phyloP scores from a whole-genome alignment of 2,113 vertebrate species.

The Sebastes schlegelii region DNA sequence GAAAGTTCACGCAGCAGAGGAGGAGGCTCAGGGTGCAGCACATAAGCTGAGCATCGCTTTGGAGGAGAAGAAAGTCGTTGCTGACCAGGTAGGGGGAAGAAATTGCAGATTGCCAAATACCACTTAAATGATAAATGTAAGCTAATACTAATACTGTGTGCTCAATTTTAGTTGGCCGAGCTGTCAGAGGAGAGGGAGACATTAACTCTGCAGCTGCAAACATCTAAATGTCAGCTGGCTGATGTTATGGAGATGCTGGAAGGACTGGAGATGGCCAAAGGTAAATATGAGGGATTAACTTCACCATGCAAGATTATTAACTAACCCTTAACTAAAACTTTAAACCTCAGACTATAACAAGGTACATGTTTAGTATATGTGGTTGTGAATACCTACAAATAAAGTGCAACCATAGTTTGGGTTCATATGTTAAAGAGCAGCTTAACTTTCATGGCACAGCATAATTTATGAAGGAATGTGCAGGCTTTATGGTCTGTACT shows the following conservation, averaged over 20 bases:
- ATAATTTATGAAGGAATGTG: neutral
- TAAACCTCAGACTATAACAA: neutral
- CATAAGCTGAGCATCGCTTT: conserved; percentile 65
- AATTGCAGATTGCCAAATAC: neutral
- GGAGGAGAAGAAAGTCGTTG: conserved; percentile 71
- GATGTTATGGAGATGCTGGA: conserved; percentile 75
- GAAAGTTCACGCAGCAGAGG: conserved; percentile 68
- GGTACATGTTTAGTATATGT: neutral
- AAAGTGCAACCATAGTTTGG: neutral
- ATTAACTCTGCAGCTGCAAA: conserved; percentile 76
- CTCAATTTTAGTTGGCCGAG: conserved; percentile 54
- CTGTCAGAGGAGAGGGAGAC: conserved; percentile 78
- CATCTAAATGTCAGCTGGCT: conserved; percentile 61
- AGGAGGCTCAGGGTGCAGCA: conserved; percentile 70
- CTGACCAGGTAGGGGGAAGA: conserved; percentile 50
- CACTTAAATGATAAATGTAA: neutral
- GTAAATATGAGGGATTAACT: conserved; percentile 41
- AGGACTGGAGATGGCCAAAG: conserved; percentile 75
- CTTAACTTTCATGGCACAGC: neutral
- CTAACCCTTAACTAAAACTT: neutral
- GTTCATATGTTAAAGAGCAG: neutral
- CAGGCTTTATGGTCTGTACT: neutral
- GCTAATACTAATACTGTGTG: neutral
- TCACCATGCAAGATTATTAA: neutral
- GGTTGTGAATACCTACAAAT: neutral